Base-by-base conservation (phyloP, 2,797 vertebrate species). In the Lepus oiostolus region DNA sequence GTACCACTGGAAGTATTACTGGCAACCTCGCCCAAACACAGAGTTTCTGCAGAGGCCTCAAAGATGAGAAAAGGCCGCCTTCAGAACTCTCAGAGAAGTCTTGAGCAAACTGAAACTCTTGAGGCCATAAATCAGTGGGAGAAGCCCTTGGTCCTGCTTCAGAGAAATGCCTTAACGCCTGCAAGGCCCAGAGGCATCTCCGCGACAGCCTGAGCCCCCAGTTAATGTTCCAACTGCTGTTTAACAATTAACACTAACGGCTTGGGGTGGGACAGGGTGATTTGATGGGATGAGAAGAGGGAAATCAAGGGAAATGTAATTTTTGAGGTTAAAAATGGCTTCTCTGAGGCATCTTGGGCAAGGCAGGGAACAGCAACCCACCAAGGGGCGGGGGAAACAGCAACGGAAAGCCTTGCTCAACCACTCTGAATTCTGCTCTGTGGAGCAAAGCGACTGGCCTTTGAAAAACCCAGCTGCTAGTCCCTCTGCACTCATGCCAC, bases 61-160 rank as follows among this genome's bases (percentile, higher is more conserved):
- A 96, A 98, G 96, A 95, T 97, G 93, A 98, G 97, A 97, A 96
- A 96, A 94, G 96, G 88, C 92, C 94, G 63, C 91, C 93, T 98
- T 98, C 97, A 97, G 97, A 98, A 91, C 85, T 97, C 97, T 98
- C 96, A 96, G 96, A 96, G 94, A 28, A 88, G 24, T 97, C 91
- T 90, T 94, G 92, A 96, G 95, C 97, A 98, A 97, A 98, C 77
- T 81, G 77, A 98, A 98, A 97, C 96, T 97, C 96, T 94, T 89
- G 98, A 97, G 97, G 98, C 98, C 98, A 99, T 99, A 99, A 99
- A 99, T 99, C 99, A 99, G 98, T 95, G 97, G 97, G 97, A 98
- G 98, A 98, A 98, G 98, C 98, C 98, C 98, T 94, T 97, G 98
- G 97, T 98, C 95, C 95, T 98, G 96, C 97, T 98, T 98, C 98